These are phyloP conservation scores for Malurus melanocephalus DNA, from an alignment of 2,113 vertebrate genomes.

Conservation along the genomic window DNA sequence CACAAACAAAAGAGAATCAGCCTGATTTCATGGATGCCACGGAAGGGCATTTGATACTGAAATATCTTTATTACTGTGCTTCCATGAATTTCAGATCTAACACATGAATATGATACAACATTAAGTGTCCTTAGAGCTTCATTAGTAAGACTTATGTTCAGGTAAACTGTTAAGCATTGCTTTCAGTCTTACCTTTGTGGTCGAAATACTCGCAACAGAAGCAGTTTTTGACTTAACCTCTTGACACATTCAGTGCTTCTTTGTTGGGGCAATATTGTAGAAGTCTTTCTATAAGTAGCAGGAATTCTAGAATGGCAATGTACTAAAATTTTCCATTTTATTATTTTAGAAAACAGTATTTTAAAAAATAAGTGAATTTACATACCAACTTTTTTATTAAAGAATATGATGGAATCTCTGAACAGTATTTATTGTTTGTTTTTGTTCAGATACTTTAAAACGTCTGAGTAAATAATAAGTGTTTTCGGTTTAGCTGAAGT, in stretches of 20 bases:
- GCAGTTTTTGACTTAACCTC: not conserved
- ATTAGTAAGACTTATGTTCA: not conserved
- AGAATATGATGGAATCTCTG: not conserved
- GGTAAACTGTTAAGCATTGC: not conserved
- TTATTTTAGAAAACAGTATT: not conserved
- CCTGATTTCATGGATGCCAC: not conserved
- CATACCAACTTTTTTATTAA: not conserved
- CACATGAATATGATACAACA: not conserved
- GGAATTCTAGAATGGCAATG: fast-evolving
- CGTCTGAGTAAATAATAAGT: not conserved
- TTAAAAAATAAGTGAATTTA: not conserved
- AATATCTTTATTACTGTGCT: not conserved
- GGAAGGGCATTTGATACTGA: not conserved
- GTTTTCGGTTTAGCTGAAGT: not conserved
- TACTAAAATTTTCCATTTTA: not conserved
- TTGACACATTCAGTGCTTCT: not conserved
- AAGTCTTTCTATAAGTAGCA: not conserved
- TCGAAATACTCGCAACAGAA: not conserved
- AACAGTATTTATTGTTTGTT: not conserved
- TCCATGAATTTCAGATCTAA: not conserved
- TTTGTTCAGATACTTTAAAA: not conserved
- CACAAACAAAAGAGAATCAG: not conserved
- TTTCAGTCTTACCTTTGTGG: not conserved
- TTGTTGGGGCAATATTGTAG: not conserved
- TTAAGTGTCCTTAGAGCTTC: not conserved